A percentile compares a stretch with the other conserved stretches of the same genome.
phyloP scores from a whole-genome alignment of 2,113 vertebrate species.

The Gambusia affinis region DNA sequence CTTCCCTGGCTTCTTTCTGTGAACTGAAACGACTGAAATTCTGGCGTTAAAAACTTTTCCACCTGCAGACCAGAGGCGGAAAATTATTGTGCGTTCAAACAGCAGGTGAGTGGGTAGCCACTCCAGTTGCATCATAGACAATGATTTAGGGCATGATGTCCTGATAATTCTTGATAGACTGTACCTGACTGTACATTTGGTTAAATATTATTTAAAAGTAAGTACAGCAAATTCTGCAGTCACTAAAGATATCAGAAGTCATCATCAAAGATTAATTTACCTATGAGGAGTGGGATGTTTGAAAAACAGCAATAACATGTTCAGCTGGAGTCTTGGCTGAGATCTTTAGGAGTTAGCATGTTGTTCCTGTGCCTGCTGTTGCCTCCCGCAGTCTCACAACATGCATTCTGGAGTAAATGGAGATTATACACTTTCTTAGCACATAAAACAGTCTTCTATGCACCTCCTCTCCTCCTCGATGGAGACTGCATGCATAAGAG shows the following conservation, averaged over 20 bases:
- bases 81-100: conserved; percentile 13
- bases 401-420: not conserved
- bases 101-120: not conserved
- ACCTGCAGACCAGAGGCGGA: conserved; percentile 3
- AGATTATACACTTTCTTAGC: not conserved
- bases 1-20: not conserved
- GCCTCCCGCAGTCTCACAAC: not conserved
- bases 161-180: not conserved
- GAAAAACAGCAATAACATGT: not conserved
- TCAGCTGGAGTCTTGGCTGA: not conserved
- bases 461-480: not conserved
- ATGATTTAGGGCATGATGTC: not conserved
- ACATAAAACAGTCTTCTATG: not conserved
- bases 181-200: not conserved
- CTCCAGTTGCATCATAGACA: not conserved
- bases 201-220: not conserved
- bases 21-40: conserved; percentile 9
- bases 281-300: not conserved
- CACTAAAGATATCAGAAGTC: not conserved
- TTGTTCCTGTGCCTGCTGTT: not conserved
- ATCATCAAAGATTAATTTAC: not conserved
- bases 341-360: not conserved
- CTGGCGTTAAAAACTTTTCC: not conserved
- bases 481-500: not conserved
- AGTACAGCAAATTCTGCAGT: not conserved